phyloP scores from a whole-genome alignment of 2,797 vertebrate species.

The Pipistrellus kuhlii region DNA sequence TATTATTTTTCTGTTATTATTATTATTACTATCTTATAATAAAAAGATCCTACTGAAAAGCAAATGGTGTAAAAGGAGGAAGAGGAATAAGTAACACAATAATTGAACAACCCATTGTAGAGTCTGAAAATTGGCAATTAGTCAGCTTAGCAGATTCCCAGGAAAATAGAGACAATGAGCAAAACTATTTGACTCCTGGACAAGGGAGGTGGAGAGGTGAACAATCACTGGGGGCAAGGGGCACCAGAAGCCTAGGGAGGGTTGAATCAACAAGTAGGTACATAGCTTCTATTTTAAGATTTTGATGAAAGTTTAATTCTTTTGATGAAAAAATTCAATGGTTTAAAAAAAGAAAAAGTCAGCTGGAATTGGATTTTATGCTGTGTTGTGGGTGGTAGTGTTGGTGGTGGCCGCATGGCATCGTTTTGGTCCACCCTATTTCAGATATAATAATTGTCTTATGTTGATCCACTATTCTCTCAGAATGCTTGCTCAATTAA shows the following conservation, averaged over 20 bases:
- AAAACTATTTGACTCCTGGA: neutral
- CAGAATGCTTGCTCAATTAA: neutral
- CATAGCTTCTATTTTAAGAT: constrained; percentile 24
- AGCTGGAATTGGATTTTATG: neutral
- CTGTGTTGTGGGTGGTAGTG: neutral
- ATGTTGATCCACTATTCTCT: neutral
- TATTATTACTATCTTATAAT: neutral
- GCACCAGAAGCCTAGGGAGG: neutral
- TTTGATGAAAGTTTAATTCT: neutral
- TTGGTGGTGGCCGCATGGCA: neutral
- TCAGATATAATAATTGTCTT: neutral
- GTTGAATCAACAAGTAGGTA: neutral
- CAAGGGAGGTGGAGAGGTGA: neutral
- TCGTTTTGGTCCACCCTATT: neutral
- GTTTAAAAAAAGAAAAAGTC: neutral
- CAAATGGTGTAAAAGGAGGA: neutral
- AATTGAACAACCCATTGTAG: neutral
- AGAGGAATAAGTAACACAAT: neutral
- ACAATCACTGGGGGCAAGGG: neutral
- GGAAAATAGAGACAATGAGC: neutral
- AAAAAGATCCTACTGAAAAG: neutral
- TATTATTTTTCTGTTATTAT: neutral
- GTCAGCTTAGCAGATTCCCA: neutral
- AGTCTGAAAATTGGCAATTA: constrained; percentile 9
- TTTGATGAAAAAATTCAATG: neutral